Base-by-base conservation (phyloP, 2,797 vertebrate species). In the Platyrinchus mystaceus region DNA sequence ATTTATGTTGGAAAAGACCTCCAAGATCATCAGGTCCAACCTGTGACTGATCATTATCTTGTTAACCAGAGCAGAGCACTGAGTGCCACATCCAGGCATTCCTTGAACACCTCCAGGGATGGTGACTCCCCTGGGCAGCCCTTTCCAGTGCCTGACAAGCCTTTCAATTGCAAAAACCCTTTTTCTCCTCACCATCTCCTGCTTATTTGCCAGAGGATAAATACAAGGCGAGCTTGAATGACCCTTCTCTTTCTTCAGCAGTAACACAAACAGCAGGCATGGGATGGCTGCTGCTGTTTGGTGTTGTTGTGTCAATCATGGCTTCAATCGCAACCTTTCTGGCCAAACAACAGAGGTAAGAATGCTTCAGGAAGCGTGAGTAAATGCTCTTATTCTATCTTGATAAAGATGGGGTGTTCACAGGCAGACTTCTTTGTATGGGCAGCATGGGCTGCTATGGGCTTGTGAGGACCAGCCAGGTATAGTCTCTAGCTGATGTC, bases 291-390 rank as follows among this genome's bases (percentile, higher is more conserved):
- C 67, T 97, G 56, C 50, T 92, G 20, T 68, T 94, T 23, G 91
- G 78, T 62, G 67, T 26, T 53, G 32, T 78, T 1, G 11, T 96
- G 74, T 80, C 71, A 79, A 32, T 95, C 12, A 2, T 58, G 60
- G 95, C 47, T 73, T 92, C 91, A 64, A 5, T 96, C 34, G 37
- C 77, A 62, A 90, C 88, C 30, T 87, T 96, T 82, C 77, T 95
- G 91, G 88, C 75, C 85, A 97, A 93, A 64, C 94, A 96, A 26
- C 46, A 18, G 70, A 96, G 96, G 96, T 97, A 94, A 96, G 95
- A 89, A 79, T 49, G 22, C 27, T 84, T 76, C 36, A 46, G 58
- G 27, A 79, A 74, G 56, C 16, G 47, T 39, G 21, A 87, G 18
- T 17, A 67, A 79, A 37, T 47, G n/a, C 20, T 75, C 17, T 28